Evolutionary conservation across 2,888 invertebrate genomes (phyloP), one percentile per base, ranked within the genome.

Genomic region (Stictocephala bisonia): DNA sequence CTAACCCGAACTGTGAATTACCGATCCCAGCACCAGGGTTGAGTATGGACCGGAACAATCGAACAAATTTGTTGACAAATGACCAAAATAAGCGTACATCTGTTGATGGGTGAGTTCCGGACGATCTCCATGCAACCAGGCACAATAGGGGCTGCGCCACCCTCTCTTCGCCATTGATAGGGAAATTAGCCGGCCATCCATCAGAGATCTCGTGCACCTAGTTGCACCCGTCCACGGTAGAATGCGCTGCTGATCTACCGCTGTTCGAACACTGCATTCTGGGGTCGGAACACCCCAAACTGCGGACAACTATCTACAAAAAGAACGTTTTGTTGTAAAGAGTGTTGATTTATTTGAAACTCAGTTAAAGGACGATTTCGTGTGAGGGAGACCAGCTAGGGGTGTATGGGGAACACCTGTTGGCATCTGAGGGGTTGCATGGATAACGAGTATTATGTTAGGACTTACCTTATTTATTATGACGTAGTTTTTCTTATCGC

Each of bases 61-160:
- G 64, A 6, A 27, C 64, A 44, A 64, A 64, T 64, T 60, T 64
- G 64, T 64, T 64, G 64, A 64, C 64, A 64, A 64, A 64, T 64
- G 41, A 44, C 26, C 64, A 64, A 64, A 64, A 44, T 64, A 44
- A 44, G 22, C 60, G 60, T 35, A 64, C 64, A 64, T 64, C 64
- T 64, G 64, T 64, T 64, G 64, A 64, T 64, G 64, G 60, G 24
- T n/a, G 18, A 40, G 40, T 60, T 60, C 40, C 40, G 60, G 53
- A n/a, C 53, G 27, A 15, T n/a, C n/a, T n/a, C n/a, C 40, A 18
- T 18, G 2, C 15, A 27, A 22, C 40, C 9, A 7, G 13, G 40
- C 40, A 56, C 60, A 60, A 60, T 60, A 27, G 60, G 60, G 31
- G 2, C n/a, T n/a, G 6, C 48, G n/a, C 2, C 9, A 3, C 41